phyloP scores from a whole-genome alignment of 2,113 vertebrate species.

The Mixornis gularis region DNA sequence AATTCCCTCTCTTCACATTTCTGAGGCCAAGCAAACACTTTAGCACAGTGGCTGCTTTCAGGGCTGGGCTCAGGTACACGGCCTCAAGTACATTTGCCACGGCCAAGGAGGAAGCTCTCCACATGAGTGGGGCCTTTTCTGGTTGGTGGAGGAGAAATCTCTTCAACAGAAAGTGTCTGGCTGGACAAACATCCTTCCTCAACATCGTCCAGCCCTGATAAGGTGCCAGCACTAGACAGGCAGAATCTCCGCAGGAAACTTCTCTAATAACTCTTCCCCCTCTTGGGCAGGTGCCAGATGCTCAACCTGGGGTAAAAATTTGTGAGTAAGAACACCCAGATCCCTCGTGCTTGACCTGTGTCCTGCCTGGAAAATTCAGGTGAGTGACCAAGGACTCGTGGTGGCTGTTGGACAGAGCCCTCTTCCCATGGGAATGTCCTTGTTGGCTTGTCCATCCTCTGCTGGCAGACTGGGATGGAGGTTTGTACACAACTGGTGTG shows the following conservation, averaged over 20 bases:
- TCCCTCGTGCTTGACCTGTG: not conserved
- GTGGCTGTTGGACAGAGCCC: rapidly evolving
- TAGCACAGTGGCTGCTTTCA: conserved; percentile 49
- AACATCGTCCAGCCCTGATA: not conserved
- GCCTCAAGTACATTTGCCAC: conserved; percentile 13
- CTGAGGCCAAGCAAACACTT: conserved; percentile 52
- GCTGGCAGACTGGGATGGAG: not conserved
- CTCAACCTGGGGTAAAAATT: not conserved
- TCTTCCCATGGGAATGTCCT: not conserved
- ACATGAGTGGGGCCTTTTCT: not conserved
- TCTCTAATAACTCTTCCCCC: not conserved
- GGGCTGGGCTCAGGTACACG: not conserved
- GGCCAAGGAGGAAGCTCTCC: conserved; percentile 53
- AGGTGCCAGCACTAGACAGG: not conserved
- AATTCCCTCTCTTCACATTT: conserved; percentile 41
- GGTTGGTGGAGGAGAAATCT: conserved; percentile 22
- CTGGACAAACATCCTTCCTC: conserved; percentile 46
- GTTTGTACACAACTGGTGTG: rapidly evolving
- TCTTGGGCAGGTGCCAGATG: not conserved
- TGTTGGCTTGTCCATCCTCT: rapidly evolving
- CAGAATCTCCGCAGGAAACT: not conserved
- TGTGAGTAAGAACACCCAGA: not conserved
- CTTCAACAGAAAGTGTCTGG: conserved; percentile 26
- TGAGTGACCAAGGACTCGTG: not conserved
- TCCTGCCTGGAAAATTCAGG: not conserved